Percentiles rank a stretch among this genome's conserved stretches.
Conservation (phyloP, 2,888 invertebrate genomes). For the Pherbina coryleti region DNA sequence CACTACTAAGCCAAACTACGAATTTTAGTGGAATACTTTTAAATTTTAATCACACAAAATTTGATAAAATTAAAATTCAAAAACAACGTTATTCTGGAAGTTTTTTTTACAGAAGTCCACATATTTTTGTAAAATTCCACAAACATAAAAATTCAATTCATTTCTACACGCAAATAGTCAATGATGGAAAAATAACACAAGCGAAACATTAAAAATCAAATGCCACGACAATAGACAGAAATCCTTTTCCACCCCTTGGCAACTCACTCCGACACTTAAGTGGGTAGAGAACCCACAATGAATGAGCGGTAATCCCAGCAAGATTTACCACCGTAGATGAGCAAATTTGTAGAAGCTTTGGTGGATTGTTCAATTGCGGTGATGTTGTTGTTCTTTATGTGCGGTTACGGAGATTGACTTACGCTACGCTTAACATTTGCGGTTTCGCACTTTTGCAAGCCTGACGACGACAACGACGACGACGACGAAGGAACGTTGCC, state of each 20-base stretch:
- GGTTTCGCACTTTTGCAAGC: constrained; percentile 66
- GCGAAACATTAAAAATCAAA: constrained; percentile 60
- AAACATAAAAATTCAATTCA: constrained; percentile 38
- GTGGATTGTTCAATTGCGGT: constrained; percentile 36
- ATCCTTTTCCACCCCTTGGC: constrained; percentile 65
- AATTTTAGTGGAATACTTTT: too few relatives aligned
- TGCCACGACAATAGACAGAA: constrained; percentile 65
- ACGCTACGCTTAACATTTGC: constrained; percentile 66
- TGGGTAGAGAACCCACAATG: constrained; percentile 20
- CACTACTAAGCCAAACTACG: too few relatives aligned
- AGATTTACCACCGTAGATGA: constrained; percentile 65
- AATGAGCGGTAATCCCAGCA: constrained; percentile 60
- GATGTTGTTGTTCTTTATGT: constrained; percentile 30
- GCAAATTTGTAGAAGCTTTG: constrained; percentile 60
- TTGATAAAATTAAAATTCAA: too few relatives aligned
- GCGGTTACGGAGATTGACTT: constrained; percentile 60
- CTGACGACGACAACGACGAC: constrained; percentile 11
- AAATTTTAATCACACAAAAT: too few relatives aligned
- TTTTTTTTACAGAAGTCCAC: background rate
- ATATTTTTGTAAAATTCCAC: too few relatives aligned
- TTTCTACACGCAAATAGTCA: background rate
- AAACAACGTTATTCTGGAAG: too few relatives aligned
- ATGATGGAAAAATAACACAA: constrained; percentile 49
- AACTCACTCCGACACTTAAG: background rate
- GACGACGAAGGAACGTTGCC: constrained; percentile 19